A percentile compares a stretch with the other conserved stretches of the same genome.
phyloP scores from a whole-genome alignment of 2,888 invertebrate genomes.

The Xestia ashworthii region DNA sequence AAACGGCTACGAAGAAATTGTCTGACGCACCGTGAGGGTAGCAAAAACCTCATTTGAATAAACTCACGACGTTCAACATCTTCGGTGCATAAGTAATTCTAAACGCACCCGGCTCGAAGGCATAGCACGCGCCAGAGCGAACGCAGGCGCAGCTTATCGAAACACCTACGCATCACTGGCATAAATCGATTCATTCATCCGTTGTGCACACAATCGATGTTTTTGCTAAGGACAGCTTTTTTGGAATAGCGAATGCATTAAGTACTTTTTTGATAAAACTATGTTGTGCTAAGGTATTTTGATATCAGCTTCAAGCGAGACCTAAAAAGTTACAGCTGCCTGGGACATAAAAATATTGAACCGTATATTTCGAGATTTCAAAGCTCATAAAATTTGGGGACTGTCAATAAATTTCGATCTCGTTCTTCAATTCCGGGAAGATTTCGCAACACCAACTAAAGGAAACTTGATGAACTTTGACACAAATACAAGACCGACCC shows the following conservation, averaged over 20 bases:
- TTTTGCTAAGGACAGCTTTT: slow-evolving; percentile 58
- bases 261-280: slow-evolving; percentile 10
- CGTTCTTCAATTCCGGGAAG: slow-evolving; percentile 40
- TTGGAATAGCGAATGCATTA: slow-evolving; percentile 12
- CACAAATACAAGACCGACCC: slow-evolving; percentile 79
- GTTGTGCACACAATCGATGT: slow-evolving; percentile 63
- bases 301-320: not conserved
- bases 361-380: slow-evolving; percentile 31
- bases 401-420: slow-evolving; percentile 54
- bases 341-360: slow-evolving; percentile 13
- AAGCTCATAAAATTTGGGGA: slow-evolving; percentile 38
- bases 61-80: slow-evolving; percentile 70
- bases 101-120: slow-evolving; percentile 68
- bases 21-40: slow-evolving; percentile 71
- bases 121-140: slow-evolving; percentile 70
- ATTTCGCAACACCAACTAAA: slow-evolving; percentile 52
- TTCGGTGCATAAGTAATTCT: slow-evolving; percentile 79
- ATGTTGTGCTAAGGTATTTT: not conserved
- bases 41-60: slow-evolving; percentile 82
- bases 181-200: slow-evolving; percentile 71
- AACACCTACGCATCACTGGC: slow-evolving; percentile 71
- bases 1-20: slow-evolving; percentile 62
- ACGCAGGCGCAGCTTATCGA: slow-evolving; percentile 64
- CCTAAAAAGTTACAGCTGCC: not conserved
- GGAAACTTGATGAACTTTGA: slow-evolving; percentile 84